Base-by-base conservation (phyloP, 1,140 invertebrate genomes). In the Caenorhabditis elegans region DNA sequence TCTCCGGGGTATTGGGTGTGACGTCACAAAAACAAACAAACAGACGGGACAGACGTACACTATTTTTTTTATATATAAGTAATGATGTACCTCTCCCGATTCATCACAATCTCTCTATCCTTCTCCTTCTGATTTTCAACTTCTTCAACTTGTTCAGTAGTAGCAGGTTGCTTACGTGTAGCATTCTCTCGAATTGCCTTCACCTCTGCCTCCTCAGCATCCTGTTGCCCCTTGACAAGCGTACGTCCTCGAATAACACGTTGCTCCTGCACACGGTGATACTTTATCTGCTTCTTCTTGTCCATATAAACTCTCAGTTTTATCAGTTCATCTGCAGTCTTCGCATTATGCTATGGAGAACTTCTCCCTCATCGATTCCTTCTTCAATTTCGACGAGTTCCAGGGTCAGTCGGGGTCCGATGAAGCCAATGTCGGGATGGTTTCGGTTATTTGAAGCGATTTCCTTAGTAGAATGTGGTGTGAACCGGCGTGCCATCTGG, bases 321-420 rank as follows among this genome's bases (percentile, higher is more conserved):
- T 24, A 77, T 46, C 13, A 85, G 24, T 46, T 85, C 84, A 24
- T 85, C 55, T 1, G 70, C 28, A 43, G 78, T 49, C 28, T 85
- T 85, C 19, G 36, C 28, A 47, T 86, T 39, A 46, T 60, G 77
- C 36, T 78, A 87, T 96, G 95, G 90, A 93, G 97, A 55, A 98
- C 94, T 91, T 96, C 94, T 17, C 97, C 97, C 80, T 94, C 94
- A 86, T 96, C 92, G 15, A 98, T 90, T 49, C 95, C 97, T 88
- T 96, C 95, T 91, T 98, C 95, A 13, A 98, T 94, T 93, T 98
- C 98, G 0, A 97, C 93, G 3, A 98, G 91, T 91, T 97, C 92
- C 82, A 95, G 91, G 8, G 88, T 92, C 84, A 93, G 83, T 65
- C 92, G 85, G 8, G 92, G 97, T 0, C 97, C 97, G 1, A 98